Evolutionary conservation across 1,140 invertebrate species (phyloP).

Genomic region (Orussus abietinus): DNA sequence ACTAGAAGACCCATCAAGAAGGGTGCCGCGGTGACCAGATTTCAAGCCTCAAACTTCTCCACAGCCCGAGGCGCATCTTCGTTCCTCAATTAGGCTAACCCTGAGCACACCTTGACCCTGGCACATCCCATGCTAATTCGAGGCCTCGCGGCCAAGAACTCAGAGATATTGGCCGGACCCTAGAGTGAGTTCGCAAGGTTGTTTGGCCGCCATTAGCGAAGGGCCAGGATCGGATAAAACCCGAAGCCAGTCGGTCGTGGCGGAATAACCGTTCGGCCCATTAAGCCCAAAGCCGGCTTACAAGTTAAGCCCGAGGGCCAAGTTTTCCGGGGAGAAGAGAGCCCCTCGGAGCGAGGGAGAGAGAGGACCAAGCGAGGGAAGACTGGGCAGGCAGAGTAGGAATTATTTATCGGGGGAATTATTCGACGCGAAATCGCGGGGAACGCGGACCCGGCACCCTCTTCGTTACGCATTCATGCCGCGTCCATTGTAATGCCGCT

Average conservation of each 20-base stretch:
- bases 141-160: too few relatives aligned
- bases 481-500: slow-evolving; percentile 34
- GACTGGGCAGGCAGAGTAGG: too few relatives aligned
- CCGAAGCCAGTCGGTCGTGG: slow-evolving; percentile 19
- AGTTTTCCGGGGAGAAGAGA: slow-evolving; percentile 18
- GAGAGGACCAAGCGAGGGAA: slow-evolving; percentile 15
- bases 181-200: slow-evolving; percentile 19
- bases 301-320: slow-evolving; percentile 20
- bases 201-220: slow-evolving; percentile 38
- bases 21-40: too few relatives aligned
- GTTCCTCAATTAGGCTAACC: too few relatives aligned
- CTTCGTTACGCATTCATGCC: slow-evolving; percentile 42
- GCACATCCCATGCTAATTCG: too few relatives aligned
- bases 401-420: slow-evolving; percentile 35
- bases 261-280: slow-evolving; percentile 37
- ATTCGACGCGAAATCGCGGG: slow-evolving; percentile 34
- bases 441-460: slow-evolving; percentile 23
- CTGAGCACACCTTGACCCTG: too few relatives aligned
- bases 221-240: slow-evolving; percentile 25
- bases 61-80: too few relatives aligned
- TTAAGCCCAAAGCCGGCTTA: slow-evolving; percentile 41
- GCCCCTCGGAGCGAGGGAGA: slow-evolving; percentile 15
- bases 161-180: too few relatives aligned
- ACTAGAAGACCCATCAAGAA: too few relatives aligned
- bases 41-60: too few relatives aligned